Percentiles rank a stretch among this genome's conserved stretches.
These are phyloP conservation scores for Ophiothrix spiculata DNA, from an alignment of 35 echinoderm and acorn worm species.

Conservation along the genomic window DNA sequence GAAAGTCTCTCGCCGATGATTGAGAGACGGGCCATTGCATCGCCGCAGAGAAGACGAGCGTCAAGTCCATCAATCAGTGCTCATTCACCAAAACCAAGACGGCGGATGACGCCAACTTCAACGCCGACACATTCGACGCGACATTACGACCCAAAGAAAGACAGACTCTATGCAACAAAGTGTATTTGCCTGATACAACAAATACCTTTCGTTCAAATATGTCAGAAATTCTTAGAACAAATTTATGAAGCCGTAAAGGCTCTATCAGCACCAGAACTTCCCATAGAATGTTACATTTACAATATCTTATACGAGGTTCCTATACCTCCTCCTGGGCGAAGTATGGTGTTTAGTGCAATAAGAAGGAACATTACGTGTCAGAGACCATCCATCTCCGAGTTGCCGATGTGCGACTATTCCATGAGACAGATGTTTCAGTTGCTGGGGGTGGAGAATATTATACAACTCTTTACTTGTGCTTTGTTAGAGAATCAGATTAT, in stretches of 20 bases:
- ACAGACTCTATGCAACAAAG: conserved; percentile 86
- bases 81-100: conserved; percentile 37
- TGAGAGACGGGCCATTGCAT: conserved; percentile 15
- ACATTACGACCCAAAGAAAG: conserved; percentile 79
- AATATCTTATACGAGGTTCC: conserved; percentile 95
- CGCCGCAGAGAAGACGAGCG: conserved; percentile 38
- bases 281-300: conserved; percentile 78
- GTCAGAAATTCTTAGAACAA: conserved; percentile 69
- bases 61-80: conserved; percentile 67
- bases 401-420: conserved; percentile 83
- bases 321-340: conserved; percentile 64
- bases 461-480: conserved; percentile 86
- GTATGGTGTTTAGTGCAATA: conserved; percentile 68
- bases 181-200: conserved; percentile 80
- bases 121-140: conserved; percentile 17
- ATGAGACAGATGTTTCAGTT: conserved; percentile 77
- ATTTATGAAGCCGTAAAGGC: conserved; percentile 55
- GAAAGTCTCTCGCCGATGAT: conserved; percentile 61
- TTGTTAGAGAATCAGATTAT: conserved; percentile 90
- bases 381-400: conserved; percentile 55
- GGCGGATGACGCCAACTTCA: conserved; percentile 56
- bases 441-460: conserved; percentile 70
- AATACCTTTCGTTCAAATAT: conserved; percentile 63
- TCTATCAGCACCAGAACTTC: conserved; percentile 38
- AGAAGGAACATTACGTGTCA: conserved; percentile 62